phyloP scores from a whole-genome alignment of 2,113 vertebrate genomes.

The Pogona vitticeps region DNA sequence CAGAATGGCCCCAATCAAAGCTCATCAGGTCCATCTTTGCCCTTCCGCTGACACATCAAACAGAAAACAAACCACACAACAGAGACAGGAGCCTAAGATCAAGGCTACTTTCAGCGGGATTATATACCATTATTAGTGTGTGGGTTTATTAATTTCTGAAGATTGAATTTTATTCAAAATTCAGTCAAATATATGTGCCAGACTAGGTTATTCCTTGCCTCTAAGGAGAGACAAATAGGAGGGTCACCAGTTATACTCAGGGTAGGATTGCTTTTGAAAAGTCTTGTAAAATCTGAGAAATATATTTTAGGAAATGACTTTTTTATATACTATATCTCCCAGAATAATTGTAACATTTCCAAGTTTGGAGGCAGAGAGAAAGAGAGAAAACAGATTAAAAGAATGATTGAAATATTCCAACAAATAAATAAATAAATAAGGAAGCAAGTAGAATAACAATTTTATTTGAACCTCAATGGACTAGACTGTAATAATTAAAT shows the following conservation, averaged over 20 bases:
- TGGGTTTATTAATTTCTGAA: neutral
- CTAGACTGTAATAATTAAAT: neutral
- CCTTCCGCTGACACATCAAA: neutral
- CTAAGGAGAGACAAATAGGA: neutral
- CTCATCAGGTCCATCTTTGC: neutral
- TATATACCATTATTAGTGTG: neutral
- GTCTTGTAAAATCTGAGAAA: neutral
- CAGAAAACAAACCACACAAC: neutral
- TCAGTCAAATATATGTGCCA: neutral
- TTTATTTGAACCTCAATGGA: neutral
- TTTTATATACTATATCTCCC: too few relatives aligned
- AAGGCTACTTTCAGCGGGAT: neutral
- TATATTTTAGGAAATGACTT: too few relatives aligned
- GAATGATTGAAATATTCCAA: neutral
- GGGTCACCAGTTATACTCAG: conserved; percentile 15
- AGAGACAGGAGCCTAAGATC: neutral
- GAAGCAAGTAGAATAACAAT: neutral
- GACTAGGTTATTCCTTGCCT: conserved; percentile 23
- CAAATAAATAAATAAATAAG: neutral
- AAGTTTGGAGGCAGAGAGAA: neutral
- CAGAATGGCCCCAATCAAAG: neutral
- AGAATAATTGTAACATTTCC: too few relatives aligned
- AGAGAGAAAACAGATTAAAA: neutral
- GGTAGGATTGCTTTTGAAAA: neutral
- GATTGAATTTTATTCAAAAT: conserved; percentile 10